These are phyloP conservation scores for Monoplex corrugatus DNA, from an alignment of 2,888 invertebrate species.

Conservation along the genomic window DNA sequence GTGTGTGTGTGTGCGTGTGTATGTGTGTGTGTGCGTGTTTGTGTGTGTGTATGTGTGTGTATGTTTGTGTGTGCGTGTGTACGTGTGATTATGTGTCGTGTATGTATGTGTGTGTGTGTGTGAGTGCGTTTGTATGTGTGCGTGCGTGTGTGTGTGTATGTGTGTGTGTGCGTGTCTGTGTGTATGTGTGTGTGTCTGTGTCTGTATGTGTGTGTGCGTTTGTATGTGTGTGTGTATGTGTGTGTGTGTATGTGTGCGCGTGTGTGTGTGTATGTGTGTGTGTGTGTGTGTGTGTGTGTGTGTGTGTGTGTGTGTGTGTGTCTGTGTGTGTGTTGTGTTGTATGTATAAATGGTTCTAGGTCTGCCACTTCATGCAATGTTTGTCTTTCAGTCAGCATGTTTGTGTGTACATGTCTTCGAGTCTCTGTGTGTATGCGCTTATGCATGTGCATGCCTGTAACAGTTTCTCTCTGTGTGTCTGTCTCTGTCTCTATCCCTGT, in stretches of 20 bases:
- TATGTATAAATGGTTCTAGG: too few relatives aligned
- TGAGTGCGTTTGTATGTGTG: not conserved
- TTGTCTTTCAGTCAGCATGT: too few relatives aligned
- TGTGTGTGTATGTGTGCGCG: not conserved
- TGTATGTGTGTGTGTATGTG: not conserved
- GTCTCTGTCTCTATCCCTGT: too few relatives aligned
- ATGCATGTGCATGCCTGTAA: too few relatives aligned
- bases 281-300: not conserved
- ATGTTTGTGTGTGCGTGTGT: not conserved
- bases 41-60: not conserved
- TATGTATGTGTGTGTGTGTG: not conserved
- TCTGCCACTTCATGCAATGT: too few relatives aligned
- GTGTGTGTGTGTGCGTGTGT: not conserved
- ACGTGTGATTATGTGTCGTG: not conserved
- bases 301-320: not conserved
- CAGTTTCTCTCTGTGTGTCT: too few relatives aligned
- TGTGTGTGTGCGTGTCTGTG: not conserved
- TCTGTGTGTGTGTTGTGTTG: not conserved
- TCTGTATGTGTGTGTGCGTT: not conserved
- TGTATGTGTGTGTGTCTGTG: slow-evolving; percentile 7
- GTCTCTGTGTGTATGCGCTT: too few relatives aligned
- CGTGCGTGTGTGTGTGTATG: not conserved
- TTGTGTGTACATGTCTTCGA: too few relatives aligned
- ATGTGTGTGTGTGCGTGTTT: not conserved
- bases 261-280: not conserved